Percentiles rank a stretch among this genome's conserved stretches.
Evolutionary conservation across 2,797 vertebrate species (phyloP).

Genomic region (Aselliscus stoliczkanus): DNA sequence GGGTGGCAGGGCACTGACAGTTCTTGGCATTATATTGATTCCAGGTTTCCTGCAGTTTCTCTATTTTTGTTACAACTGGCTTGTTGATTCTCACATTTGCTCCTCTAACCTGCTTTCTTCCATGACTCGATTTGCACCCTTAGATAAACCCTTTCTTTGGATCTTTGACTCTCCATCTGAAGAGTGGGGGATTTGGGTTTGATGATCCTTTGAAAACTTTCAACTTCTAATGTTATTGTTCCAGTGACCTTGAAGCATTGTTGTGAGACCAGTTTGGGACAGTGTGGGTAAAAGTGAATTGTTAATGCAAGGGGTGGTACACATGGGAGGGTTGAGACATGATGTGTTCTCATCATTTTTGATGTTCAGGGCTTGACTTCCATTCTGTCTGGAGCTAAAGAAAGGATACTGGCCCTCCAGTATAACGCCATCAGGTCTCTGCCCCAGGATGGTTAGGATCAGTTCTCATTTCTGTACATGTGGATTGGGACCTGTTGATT

Average conservation of each 20-base stretch:
- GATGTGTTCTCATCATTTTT: neutral
- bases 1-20: neutral
- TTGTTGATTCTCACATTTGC: neutral
- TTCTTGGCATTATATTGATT: neutral
- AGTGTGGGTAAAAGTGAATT: neutral
- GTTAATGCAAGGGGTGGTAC: neutral
- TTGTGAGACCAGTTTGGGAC: neutral
- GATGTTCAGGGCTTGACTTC: neutral
- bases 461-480: neutral
- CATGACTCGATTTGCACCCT: neutral
- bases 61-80: neutral
- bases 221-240: neutral
- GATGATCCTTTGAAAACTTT: neutral
- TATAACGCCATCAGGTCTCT: rapidly evolving
- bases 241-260: neutral
- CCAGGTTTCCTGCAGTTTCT: neutral
- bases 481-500: neutral
- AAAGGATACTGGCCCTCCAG: neutral
- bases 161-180: neutral
- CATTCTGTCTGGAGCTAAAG: neutral
- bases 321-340: neutral
- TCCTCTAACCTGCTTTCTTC: neutral
- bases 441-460: neutral
- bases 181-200: neutral
- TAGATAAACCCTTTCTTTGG: neutral